Base-by-base conservation (phyloP, 2,797 vertebrate genomes). In the Hydrophis major region DNA sequence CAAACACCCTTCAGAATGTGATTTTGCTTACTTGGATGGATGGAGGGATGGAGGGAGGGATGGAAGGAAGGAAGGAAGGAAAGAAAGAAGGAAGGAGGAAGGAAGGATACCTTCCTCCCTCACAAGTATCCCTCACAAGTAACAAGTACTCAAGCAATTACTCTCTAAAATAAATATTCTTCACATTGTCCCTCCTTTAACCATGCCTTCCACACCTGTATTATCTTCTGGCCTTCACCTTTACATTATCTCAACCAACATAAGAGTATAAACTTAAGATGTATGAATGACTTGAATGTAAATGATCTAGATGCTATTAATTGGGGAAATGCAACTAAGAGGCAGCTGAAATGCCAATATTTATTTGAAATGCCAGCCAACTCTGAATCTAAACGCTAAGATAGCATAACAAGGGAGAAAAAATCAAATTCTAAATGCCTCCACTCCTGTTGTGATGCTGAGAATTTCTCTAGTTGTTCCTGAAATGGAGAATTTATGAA, bases 401-500 rank as follows among this genome's bases (percentile, higher is more conserved):
- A 42, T 5, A 59, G 20, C 4, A 12, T 1, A 27, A 20, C 55
- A 86, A n/a, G 16, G 20, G 60, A 7, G 0, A 1, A 4, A 4
- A 20, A 18, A 10, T 22, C 4, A 11, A 57, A 20, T 37, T 59
- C n/a, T 27, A 37, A 59, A 59, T 32, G n/a, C 20, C 12, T 20
- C 10, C 87, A 37, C 18, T 37, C 18, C 18, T 88, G 4, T 78
- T 27, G 57, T 0, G 13, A 57, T 13, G 16, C 37, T 32, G 22
- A 50, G 16, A 60, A 61, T 20, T 61, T 86, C 16, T 47, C 78
- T 12, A 3, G 20, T 93, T 63, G n/a, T 47, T 63, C 25, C 60
- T 32, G 69, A 89, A 28, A 37, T 74, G 91, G 91, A 86, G 42
- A 94, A 83, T 5, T 89, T 57, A 63, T 83, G n/a, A 18, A 66